A percentile compares a stretch with the other conserved stretches of the same genome.
phyloP scores from a whole-genome alignment of 2,888 invertebrate species.

The Phanerotoma sp. region DNA sequence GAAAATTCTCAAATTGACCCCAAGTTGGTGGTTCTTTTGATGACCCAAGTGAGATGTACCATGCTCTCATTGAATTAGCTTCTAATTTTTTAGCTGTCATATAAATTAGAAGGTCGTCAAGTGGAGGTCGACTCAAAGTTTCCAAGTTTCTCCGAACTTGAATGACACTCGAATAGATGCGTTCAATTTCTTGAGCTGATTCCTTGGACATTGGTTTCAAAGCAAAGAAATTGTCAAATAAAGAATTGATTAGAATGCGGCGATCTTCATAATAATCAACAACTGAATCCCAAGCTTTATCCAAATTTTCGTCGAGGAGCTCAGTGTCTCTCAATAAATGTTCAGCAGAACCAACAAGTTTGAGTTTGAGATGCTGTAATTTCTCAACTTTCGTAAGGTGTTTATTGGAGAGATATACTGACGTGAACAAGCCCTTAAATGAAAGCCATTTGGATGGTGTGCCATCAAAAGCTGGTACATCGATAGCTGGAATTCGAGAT shows the following conservation, averaged over 20 bases:
- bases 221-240: slow-evolving; percentile 2
- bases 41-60: slow-evolving; percentile 15
- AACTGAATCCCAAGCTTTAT: slow-evolving; percentile 18
- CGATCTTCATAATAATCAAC: slow-evolving; percentile 17
- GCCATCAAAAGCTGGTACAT: too few relatives aligned
- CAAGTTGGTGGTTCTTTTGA: slow-evolving; percentile 20
- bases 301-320: slow-evolving; percentile 15
- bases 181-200: slow-evolving; percentile 12
- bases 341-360: too few relatives aligned
- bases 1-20: slow-evolving; percentile 22
- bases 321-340: slow-evolving; percentile 16
- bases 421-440: too few relatives aligned
- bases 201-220: slow-evolving; percentile 13
- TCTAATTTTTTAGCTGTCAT: slow-evolving; percentile 10
- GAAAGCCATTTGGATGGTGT: too few relatives aligned
- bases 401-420: too few relatives aligned
- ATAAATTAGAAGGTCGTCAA: slow-evolving; percentile 19
- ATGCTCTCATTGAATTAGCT: slow-evolving; percentile 13
- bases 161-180: slow-evolving; percentile 10
- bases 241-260: slow-evolving; percentile 10
- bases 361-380: slow-evolving; percentile 16
- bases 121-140: slow-evolving; percentile 15
- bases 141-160: slow-evolving; percentile 17
- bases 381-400: too few relatives aligned
- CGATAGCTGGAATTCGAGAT: too few relatives aligned